phyloP scores from a whole-genome alignment of 2,113 vertebrate genomes.

The Carassius carassius region DNA sequence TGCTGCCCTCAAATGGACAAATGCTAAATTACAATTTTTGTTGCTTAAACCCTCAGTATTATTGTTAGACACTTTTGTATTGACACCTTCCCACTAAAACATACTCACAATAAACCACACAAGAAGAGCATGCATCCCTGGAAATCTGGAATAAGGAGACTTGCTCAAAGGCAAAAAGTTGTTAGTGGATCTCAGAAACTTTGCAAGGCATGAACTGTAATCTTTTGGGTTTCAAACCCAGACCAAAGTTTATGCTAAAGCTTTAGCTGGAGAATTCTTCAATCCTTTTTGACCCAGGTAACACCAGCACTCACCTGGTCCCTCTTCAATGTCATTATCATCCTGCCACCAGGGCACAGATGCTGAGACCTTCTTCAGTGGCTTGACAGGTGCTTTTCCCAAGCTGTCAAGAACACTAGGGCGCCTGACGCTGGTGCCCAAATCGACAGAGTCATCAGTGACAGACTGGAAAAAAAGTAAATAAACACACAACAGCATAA shows the following conservation, averaged over 20 bases:
- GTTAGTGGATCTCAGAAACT: background rate
- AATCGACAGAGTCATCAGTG: conserved; percentile 90
- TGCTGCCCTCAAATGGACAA: conserved; percentile 37
- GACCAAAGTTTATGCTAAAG: too few relatives aligned
- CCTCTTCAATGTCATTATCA: conserved; percentile 63
- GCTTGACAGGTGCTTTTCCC: conserved; percentile 67
- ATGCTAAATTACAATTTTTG: background rate
- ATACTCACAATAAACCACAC: background rate
- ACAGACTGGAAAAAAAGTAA: conserved; percentile 75
- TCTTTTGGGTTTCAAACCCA: too few relatives aligned
- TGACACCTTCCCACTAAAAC: too few relatives aligned
- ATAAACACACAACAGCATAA: background rate
- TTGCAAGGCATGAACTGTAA: too few relatives aligned
- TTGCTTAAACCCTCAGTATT: background rate
- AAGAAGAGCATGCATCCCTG: background rate
- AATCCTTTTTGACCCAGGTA: too few relatives aligned
- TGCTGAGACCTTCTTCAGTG: conserved; percentile 67
- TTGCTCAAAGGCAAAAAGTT: background rate
- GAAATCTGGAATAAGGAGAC: background rate
- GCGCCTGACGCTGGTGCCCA: conserved; percentile 68
- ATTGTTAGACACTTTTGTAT: background rate
- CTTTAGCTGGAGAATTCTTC: too few relatives aligned
- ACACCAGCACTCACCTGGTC: conserved; percentile 38
- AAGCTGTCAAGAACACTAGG: conserved; percentile 67
- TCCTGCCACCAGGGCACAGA: conserved; percentile 81